phyloP scores from a whole-genome alignment of 2,113 vertebrate species.

The Calidris pygmaea region DNA sequence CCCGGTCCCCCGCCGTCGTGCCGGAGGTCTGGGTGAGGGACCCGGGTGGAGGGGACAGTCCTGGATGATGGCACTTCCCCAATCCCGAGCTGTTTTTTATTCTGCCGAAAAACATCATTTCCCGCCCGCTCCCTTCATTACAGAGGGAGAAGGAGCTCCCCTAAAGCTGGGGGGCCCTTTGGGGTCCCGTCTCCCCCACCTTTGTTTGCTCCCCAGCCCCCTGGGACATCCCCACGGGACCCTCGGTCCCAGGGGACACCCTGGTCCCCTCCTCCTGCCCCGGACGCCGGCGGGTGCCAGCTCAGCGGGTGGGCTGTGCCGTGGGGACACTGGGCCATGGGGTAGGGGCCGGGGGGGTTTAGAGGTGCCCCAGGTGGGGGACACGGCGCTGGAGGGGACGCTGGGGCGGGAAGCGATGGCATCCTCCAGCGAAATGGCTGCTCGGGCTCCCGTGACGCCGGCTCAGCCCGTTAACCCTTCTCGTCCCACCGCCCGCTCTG shows the following conservation, averaged over 20 bases:
- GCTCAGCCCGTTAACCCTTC: neutral
- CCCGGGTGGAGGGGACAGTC: no score
- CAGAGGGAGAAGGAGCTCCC: neutral
- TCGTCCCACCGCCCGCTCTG: neutral
- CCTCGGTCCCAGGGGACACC: neutral
- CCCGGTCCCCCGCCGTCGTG: neutral
- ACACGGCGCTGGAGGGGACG: accelerated
- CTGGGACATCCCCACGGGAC: neutral
- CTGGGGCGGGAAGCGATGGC: neutral
- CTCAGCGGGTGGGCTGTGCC: neutral
- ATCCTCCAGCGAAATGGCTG: neutral
- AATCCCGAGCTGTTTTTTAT: accelerated
- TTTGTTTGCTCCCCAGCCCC: neutral
- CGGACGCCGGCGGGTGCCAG: neutral
- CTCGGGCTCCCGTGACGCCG: neutral
- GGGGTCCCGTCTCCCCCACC: neutral
- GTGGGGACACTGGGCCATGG: accelerated
- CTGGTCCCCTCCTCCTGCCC: neutral
- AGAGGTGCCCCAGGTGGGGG: neutral
- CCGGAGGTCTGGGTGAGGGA: accelerated
- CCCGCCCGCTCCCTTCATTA: neutral
- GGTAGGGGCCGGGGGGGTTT: no score
- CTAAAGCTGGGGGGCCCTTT: no score
- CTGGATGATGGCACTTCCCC: neutral
- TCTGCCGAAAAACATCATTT: neutral